These are phyloP conservation scores for Pedionomus torquatus DNA, from an alignment of 2,113 vertebrate genomes.

Conservation along the genomic window DNA sequence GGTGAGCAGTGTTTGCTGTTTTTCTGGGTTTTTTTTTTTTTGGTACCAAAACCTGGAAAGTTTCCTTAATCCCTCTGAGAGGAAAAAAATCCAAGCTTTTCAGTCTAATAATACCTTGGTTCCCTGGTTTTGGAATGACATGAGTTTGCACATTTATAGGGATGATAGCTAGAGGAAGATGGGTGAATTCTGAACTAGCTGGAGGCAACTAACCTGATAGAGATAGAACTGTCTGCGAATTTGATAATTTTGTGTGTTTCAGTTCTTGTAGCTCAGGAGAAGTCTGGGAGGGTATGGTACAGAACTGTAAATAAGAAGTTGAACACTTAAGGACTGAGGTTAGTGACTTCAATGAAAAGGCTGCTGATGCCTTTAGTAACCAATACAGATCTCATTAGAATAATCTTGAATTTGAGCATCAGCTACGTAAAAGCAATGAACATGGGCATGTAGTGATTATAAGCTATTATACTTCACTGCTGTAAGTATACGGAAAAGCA, in stretches of 20 bases:
- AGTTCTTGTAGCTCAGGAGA: not conserved
- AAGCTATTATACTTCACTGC: not conserved
- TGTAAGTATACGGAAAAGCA: not conserved
- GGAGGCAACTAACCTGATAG: not conserved
- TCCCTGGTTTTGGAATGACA: not conserved
- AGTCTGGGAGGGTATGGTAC: accelerated
- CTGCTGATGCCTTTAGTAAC: not conserved
- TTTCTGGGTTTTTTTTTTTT: not conserved
- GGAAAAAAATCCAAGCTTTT: not conserved
- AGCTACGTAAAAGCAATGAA: not conserved
- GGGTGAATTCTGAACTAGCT: not conserved
- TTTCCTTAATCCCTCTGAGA: not conserved
- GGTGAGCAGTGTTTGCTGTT: not conserved
- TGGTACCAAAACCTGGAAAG: not conserved
- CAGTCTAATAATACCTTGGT: not conserved
- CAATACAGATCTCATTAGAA: not conserved
- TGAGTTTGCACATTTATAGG: not conserved
- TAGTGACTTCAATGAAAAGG: not conserved
- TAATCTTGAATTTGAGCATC: not conserved
- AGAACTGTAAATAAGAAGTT: not conserved
- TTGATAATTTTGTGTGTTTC: not conserved
- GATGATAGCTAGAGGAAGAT: not conserved
- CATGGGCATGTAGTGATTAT: not conserved
- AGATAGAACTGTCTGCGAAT: not conserved
- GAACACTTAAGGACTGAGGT: not conserved